Evolutionary conservation across 2,888 invertebrate species (phyloP), one percentile per base, ranked within the genome.

Genomic region (Synergus itoensis): DNA sequence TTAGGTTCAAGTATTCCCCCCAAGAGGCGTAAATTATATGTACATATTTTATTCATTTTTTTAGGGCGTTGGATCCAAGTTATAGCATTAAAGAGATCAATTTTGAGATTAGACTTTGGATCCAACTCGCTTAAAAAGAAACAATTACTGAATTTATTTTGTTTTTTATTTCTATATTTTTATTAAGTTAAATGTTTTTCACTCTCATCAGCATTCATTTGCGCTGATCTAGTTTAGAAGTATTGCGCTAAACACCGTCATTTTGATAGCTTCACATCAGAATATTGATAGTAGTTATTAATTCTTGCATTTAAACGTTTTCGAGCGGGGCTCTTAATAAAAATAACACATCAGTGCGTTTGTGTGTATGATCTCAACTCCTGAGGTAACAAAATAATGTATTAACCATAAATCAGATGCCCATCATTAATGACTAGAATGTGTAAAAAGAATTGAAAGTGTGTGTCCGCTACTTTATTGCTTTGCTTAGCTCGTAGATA

Each of bases 351-450:
- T 85, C 77, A 78, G 79, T 86, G 85, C 85, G 85, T 90, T 90
- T 87, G 87, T 86, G 88, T 89, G 88, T 89, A 87, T 90, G 90
- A 92, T 91, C 91, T 91, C 92, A 91, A 87, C 92, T 92, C 92
- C 92, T 92, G 92, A 92, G 92, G 92, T 92, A 92, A 89, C 88
- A 85, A 86, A 86, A 86, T 87, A 87, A 87, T 83, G 84, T 87
- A 89, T 88, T 88, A 89, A 90, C 88, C 84, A 81, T 83, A 80
- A 85, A 84, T 81, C 77, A 87, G 78, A 79, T 84, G 79, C 85
- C 85, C 84, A 84, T 84, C 83, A 82, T 83, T 80, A 83, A 86
- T 80, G 81, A 84, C 40, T 78, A 79, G 64, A 77, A 14, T 77
- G 82, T 85, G 78, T 81, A 82, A 83, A 79, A 84, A 84, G 82